phyloP scores from a whole-genome alignment of 53 echinoderm and acorn worm genomes.

The Zoroaster sp. region DNA sequence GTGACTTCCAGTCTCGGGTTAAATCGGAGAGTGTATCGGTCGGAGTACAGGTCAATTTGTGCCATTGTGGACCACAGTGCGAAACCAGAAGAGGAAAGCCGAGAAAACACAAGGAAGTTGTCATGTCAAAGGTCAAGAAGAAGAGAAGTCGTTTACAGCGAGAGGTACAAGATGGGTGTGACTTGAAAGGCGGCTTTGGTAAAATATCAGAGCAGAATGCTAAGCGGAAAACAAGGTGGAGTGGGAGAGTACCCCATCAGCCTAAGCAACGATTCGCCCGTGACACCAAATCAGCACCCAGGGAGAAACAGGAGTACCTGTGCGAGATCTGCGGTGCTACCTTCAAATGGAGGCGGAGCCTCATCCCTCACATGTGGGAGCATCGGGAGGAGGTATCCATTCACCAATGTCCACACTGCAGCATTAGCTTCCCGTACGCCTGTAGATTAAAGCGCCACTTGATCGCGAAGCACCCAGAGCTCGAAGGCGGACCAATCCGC shows the following conservation, averaged over 20 bases:
- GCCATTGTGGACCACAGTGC: not conserved
- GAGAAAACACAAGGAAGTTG: not conserved
- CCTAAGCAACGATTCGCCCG: not conserved
- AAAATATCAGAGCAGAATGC: not conserved
- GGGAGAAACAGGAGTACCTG: conserved; percentile 31
- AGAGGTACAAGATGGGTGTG: not conserved
- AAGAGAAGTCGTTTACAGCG: not conserved
- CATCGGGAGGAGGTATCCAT: conserved; percentile 20
- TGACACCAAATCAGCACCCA: conserved; percentile 24
- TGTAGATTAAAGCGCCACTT: conserved; percentile 36
- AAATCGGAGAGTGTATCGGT: not conserved
- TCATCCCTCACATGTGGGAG: conserved; percentile 48
- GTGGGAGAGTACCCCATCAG: not conserved
- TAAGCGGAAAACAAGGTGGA: not conserved
- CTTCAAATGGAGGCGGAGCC: conserved; percentile 40
- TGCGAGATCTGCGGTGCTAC: conserved; percentile 37
- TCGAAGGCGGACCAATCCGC: conserved; percentile 33
- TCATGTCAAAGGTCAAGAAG: conserved; percentile 24
- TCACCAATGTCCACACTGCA: conserved; percentile 34
- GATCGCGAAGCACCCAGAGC: conserved; percentile 33
- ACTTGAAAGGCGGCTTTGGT: not conserved
- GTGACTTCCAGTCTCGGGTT: not conserved
- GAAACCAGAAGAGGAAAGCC: not conserved
- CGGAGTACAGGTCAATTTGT: conserved; percentile 23
- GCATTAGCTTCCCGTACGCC: conserved; percentile 21